Conservation (phyloP, 2,797 vertebrate genomes). For the Chelonia mydas region DNA sequence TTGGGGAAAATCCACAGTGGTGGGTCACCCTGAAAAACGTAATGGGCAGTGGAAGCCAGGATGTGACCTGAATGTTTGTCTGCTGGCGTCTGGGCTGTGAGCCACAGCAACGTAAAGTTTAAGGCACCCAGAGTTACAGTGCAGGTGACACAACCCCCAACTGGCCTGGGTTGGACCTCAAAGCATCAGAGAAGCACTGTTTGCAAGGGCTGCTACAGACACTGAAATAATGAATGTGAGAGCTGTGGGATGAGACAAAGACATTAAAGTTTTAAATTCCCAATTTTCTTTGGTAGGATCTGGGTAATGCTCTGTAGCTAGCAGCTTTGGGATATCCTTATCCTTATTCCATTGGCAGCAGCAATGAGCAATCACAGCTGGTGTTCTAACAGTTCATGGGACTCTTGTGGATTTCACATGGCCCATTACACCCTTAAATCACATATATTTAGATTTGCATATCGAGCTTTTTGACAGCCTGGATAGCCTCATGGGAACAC, state of each 20-base stretch:
- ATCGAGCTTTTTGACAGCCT: slow-evolving; percentile 18
- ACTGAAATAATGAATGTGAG: rapidly evolving
- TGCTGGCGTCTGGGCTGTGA: background rate
- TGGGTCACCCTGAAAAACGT: background rate
- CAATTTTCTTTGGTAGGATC: rapidly evolving
- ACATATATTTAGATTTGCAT: slow-evolving; percentile 36
- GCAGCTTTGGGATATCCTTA: background rate
- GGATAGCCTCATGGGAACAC: slow-evolving; percentile 18
- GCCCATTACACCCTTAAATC: slow-evolving; percentile 37
- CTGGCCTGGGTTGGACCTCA: background rate
- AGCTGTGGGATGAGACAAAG: rapidly evolving
- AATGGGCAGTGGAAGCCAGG: background rate
- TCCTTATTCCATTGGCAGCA: slow-evolving; percentile 19
- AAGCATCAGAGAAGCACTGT: rapidly evolving
- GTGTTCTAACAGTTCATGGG: background rate
- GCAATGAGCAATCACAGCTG: slow-evolving; percentile 1
- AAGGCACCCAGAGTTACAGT: background rate
- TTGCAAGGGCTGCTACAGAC: rapidly evolving
- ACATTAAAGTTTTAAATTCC: rapidly evolving
- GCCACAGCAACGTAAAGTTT: background rate
- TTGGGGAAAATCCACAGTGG: background rate
- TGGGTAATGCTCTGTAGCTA: rapidly evolving
- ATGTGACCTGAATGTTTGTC: background rate
- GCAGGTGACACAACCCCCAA: background rate
- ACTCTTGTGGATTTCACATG: slow-evolving; percentile 16